Base-by-base conservation (phyloP, 53 echinoderm and acorn worm species). In the Antedon mediterranea region DNA sequence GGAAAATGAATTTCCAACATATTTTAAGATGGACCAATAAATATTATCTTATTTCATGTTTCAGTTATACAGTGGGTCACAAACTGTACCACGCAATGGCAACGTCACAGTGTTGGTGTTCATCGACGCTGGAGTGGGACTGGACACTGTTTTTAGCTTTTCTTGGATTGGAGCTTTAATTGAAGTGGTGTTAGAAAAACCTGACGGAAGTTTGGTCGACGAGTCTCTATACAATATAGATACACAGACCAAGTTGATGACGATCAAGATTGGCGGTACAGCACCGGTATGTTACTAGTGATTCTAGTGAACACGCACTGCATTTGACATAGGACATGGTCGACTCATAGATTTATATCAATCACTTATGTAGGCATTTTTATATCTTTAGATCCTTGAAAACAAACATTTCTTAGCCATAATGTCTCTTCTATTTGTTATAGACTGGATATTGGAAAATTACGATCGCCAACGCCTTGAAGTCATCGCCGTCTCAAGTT, bases 201-300 rank as follows among this genome's bases (percentile, higher is more conserved):
- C 76, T 0, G 34, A 33, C 26, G 76, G 76, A 4, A 33, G 23
- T 23, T 18, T 57, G 3, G 57, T 57, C 23, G 26, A 57, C 57
- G 15, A 18, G 23, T 18, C 15, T 57, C 7, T 18, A 57, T 90
- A 87, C 77, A 78, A 79, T 13, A 74, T 70, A 31, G 90, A 90
- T 72, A 20, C 57, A 26, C 71, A 79, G 5, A 84, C 74, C 74
- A 84, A 74, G 23, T 71, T 71, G 2, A 75, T 90, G 15, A 77
- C 76, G 5, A 79, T 84, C 29, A 78, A 76, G 34, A 88, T 88
- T 71, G 15, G 73, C 32, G 85, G 73, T 26, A 76, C 28, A 13
- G 90, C 90, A 3, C 74, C 82, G 85, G 90, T 85, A 34, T 30
- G 83, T 18, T 18, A 57, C n/a, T n/a, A n/a, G n/a, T n/a, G n/a